Evolutionary conservation across 2,113 vertebrate species (phyloP).

Genomic region (zebrafish (Danio rerio)): DNA sequence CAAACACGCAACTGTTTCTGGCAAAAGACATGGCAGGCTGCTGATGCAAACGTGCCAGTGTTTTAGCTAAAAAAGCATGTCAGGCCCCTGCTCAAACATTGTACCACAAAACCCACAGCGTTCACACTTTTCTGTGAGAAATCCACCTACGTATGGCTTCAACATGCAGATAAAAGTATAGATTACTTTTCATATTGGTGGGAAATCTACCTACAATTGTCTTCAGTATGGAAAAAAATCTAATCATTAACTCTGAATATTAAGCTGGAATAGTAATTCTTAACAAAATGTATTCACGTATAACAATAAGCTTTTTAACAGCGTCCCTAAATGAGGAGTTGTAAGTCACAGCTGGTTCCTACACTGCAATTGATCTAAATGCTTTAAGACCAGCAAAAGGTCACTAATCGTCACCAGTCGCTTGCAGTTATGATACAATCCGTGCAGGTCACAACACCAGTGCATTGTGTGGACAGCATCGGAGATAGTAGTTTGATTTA

Average conservation of each 20-base stretch:
- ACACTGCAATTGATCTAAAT: conserved; percentile 72
- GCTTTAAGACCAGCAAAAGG: conserved; percentile 73
- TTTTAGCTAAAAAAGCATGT: too few species aligned
- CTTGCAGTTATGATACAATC: conserved; percentile 72
- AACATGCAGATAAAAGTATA: too few species aligned
- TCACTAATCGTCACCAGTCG: conserved; percentile 78
- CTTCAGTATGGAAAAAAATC: neutral
- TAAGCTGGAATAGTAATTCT: neutral
- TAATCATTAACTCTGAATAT: neutral
- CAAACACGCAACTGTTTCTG: conserved; percentile 48
- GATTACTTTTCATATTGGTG: neutral
- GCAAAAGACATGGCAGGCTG: neutral
- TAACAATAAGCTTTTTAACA: neutral
- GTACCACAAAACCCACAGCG: too few species aligned
- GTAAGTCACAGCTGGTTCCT: conserved; percentile 17
- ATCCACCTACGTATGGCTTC: too few species aligned
- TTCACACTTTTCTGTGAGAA: too few species aligned
- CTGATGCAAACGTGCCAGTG: neutral
- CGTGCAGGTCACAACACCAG: conserved; percentile 67
- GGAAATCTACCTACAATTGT: neutral
- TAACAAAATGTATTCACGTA: neutral
- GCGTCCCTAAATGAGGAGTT: neutral
- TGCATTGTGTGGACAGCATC: conserved; percentile 63
- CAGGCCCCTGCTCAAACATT: too few species aligned
- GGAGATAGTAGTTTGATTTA: conserved; percentile 71